Evolutionary conservation across 2,113 vertebrate genomes (phyloP).

Genomic region (Pogona vitticeps): DNA sequence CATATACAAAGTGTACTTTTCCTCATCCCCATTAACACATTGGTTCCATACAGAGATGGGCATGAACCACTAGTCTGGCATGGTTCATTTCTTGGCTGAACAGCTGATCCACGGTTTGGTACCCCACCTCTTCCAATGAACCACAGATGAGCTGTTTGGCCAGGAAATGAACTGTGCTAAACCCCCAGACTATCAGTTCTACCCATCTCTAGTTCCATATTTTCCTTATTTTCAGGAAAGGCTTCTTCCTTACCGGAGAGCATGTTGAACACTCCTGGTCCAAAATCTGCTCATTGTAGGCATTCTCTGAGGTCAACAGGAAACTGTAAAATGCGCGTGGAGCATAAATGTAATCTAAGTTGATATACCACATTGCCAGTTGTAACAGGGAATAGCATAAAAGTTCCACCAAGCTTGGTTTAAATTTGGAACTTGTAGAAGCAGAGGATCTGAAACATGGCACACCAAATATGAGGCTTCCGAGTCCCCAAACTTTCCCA

Average conservation of each 20-base stretch:
- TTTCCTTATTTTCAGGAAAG: background rate
- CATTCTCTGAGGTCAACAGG: background rate
- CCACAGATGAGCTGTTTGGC: too few species aligned
- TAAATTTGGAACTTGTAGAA: too few species aligned
- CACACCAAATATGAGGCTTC: background rate
- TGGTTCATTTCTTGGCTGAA: too few species aligned
- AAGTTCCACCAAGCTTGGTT: too few species aligned
- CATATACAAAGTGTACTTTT: background rate
- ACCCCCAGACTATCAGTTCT: too few species aligned
- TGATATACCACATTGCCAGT: background rate
- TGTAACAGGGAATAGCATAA: background rate
- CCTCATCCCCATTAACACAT: too few species aligned
- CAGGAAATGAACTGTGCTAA: too few species aligned
- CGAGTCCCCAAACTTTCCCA: background rate
- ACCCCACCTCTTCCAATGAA: too few species aligned
- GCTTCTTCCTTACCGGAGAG: background rate
- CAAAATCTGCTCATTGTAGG: background rate
- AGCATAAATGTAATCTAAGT: background rate
- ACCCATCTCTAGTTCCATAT: too few species aligned
- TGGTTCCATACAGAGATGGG: too few species aligned
- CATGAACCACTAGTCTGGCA: background rate
- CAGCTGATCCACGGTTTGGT: too few species aligned
- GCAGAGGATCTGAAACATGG: too few species aligned
- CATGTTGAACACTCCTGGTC: background rate
- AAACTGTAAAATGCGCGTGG: background rate